phyloP scores from a whole-genome alignment of 2,888 invertebrate genomes.

The Aleiodes alternator region DNA sequence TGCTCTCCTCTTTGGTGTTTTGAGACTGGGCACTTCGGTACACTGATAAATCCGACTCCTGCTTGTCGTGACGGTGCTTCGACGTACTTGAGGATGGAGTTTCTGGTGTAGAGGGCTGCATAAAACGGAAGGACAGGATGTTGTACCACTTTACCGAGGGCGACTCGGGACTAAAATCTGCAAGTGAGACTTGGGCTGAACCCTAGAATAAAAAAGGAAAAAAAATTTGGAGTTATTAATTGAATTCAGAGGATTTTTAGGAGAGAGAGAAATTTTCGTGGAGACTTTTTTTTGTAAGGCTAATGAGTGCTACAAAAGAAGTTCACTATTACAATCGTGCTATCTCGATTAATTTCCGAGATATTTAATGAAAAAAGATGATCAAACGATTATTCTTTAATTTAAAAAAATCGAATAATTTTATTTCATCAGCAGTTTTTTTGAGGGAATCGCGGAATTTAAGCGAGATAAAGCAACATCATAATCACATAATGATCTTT shows the following conservation, averaged over 20 bases:
- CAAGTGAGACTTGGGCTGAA: slow-evolving; percentile 95
- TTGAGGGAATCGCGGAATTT: too few relatives aligned
- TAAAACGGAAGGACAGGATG: slow-evolving; percentile 88
- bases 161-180: slow-evolving; percentile 92
- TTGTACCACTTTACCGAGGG: slow-evolving; percentile 96
- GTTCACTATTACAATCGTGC: too few relatives aligned
- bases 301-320: too few relatives aligned
- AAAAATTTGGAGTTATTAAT: slow-evolving; percentile 36
- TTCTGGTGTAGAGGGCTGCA: slow-evolving; percentile 78
- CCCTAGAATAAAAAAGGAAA: slow-evolving; percentile 80
- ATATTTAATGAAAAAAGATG: slow-evolving; percentile 2
- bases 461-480: too few relatives aligned
- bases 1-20: slow-evolving; percentile 89
- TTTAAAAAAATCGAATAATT: slow-evolving; percentile 20
- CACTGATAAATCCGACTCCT: slow-evolving; percentile 77
- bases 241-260: too few relatives aligned
- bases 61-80: slow-evolving; percentile 74
- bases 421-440: too few relatives aligned
- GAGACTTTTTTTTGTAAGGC: too few relatives aligned
- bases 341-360: neutral
- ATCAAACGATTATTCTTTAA: too few relatives aligned
- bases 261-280: too few relatives aligned
- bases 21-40: slow-evolving; percentile 68
- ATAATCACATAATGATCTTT: too few relatives aligned
- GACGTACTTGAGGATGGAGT: slow-evolving; percentile 60